Percentiles rank a stretch among this genome's conserved stretches.
These are phyloP conservation scores for Tetragnatha versicolor DNA, from an alignment of 1,140 invertebrate genomes.

Conservation along the genomic window DNA sequence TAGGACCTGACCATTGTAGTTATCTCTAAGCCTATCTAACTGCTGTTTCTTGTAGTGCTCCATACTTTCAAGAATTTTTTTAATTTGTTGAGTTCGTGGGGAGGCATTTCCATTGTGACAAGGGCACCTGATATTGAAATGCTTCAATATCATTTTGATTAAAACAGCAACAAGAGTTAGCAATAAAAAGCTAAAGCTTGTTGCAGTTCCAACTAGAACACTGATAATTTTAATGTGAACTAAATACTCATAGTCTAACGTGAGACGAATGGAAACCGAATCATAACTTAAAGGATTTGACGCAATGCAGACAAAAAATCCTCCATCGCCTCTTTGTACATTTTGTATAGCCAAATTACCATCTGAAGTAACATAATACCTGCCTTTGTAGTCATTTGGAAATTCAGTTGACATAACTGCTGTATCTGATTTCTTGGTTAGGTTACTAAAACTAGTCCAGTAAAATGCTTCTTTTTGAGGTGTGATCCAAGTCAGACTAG, in stretches of 20 bases:
- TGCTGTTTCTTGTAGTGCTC: constrained; percentile 89
- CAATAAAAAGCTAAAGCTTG: constrained; percentile 79
- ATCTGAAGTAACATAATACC: constrained; percentile 69
- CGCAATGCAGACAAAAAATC: constrained; percentile 86
- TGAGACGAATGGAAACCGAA: constrained; percentile 65
- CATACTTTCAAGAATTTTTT: constrained; percentile 80
- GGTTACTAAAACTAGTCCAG: constrained; percentile 71
- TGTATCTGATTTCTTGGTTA: constrained; percentile 62
- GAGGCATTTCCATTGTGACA: constrained; percentile 74
- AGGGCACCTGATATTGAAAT: constrained; percentile 62
- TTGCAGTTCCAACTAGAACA: constrained; percentile 78
- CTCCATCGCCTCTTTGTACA: constrained; percentile 78
- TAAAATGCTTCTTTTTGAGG: constrained; percentile 72
- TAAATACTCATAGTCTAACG: constrained; percentile 82
- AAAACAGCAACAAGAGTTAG: constrained; percentile 80
- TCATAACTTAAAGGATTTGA: constrained; percentile 81
- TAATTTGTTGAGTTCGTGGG: constrained; percentile 79
- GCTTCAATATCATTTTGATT: constrained; percentile 69
- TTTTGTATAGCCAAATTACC: constrained; percentile 74
- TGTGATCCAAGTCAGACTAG: constrained; percentile 86
- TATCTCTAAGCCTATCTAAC: constrained; percentile 81
- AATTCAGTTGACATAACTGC: background rate
- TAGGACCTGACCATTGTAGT: constrained; percentile 88
- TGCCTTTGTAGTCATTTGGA: background rate
- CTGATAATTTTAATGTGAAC: constrained; percentile 83